Base-by-base conservation (phyloP, 2,888 invertebrate genomes). In the Lasioglossum lativentre region DNA sequence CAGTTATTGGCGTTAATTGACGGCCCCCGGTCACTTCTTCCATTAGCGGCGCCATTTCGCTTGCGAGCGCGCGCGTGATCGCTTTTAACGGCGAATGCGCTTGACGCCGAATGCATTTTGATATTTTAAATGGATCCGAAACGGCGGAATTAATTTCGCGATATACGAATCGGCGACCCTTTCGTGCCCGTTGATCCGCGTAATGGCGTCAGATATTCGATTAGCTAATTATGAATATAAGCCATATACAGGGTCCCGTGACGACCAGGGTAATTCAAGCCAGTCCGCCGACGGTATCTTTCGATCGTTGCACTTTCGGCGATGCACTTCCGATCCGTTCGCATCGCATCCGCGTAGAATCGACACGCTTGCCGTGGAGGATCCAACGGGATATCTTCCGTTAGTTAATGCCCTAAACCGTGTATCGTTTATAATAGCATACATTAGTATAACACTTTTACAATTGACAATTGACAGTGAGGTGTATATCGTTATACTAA, bases 1-100 rank as follows among this genome's bases (percentile, higher is more conserved):
- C 47, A 59, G 80, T 89, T 90, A 84, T 86, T 75, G 75, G 75
- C 85, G 76, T 89, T 91, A 91, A 90, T 90, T 85, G 80, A 85
- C 88, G 82, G n/a, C n/a, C n/a, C 27, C 34, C 38, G 72, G 38
- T 74, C 86, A 74, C 70, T 85, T 88, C 83, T 83, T 91, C 73
- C 80, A 88, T 89, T 88, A 88, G 30, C 77, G 68, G 40, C 8
- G 34, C 59, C 59, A 74, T 73, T 78, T 71, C 59, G 56, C n/a
- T n/a, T n/a, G n/a, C n/a, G n/a, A n/a, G n/a, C 42, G 73, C 42
- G 38, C 40, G 47, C 30, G 27, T 34, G 42, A 75, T 80, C 77
- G 72, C 63, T 12, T 63, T 66, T 80, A 72, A 76, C 68, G 59
- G 56, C n/a, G 45, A n/a, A 56, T 34, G 34, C 45, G 52, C 14